Percentiles rank a stretch among this genome's conserved stretches.
Evolutionary conservation across 37 sponge, comb jelly and placozoan genomes (phyloP).

Genomic region (Aphrocallistes beatrix): DNA sequence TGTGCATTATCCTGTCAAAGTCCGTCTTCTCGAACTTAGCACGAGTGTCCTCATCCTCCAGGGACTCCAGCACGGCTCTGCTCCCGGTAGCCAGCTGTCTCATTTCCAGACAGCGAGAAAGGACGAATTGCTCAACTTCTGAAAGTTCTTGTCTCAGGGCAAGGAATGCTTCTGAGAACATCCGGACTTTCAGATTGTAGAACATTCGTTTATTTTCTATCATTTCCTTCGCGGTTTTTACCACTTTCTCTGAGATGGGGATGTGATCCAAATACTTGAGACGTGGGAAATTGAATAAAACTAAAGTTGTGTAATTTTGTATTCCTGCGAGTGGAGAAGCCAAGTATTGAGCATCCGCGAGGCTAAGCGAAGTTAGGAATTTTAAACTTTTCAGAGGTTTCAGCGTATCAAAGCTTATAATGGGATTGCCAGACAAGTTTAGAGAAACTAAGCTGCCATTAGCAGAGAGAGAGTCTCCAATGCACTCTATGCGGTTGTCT

Average conservation of each 20-base stretch:
- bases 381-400: not conserved
- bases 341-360: not conserved
- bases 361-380: not conserved
- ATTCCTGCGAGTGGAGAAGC: not conserved
- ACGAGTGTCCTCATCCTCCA: conserved; percentile 1
- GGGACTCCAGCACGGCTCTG: not conserved
- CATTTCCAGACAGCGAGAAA: not conserved
- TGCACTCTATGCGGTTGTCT: not conserved
- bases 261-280: not conserved
- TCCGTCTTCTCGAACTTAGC: not conserved
- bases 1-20: not conserved
- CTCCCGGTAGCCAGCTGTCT: not conserved
- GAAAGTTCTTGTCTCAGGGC: not conserved
- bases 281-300: not conserved
- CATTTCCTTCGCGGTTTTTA: not conserved
- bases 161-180: not conserved
- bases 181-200: not conserved
- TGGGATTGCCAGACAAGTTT: not conserved
- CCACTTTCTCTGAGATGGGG: not conserved
- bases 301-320: not conserved
- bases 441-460: not conserved
- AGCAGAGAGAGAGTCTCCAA: not conserved
- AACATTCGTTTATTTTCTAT: not conserved
- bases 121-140: not conserved
- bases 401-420: not conserved